Evolutionary conservation across 2,113 vertebrate species (phyloP).

Genomic region (Mirza zaza): DNA sequence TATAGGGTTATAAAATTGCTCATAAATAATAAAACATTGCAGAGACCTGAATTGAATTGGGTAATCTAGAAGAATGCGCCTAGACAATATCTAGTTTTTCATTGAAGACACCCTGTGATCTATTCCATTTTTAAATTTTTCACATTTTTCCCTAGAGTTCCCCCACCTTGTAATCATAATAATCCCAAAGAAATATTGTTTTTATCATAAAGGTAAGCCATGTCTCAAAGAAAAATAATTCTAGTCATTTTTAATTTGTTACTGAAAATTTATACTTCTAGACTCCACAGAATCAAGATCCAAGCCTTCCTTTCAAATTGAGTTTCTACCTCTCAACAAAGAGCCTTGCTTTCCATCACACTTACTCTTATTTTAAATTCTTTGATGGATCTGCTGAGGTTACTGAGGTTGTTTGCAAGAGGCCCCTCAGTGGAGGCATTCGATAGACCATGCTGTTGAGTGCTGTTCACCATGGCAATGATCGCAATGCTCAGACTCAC

Average conservation of each 20-base stretch:
- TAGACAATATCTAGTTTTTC: neutral
- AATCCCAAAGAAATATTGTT: neutral
- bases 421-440: neutral
- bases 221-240: neutral
- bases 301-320: neutral
- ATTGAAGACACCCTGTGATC: neutral
- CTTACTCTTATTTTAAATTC: constrained; percentile 47
- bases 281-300: neutral
- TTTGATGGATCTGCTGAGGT: neutral
- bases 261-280: neutral
- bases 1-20: neutral
- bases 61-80: neutral
- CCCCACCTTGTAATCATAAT: neutral
- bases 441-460: neutral
- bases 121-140: neutral
- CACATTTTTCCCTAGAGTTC: neutral
- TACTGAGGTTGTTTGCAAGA: neutral
- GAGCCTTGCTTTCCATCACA: neutral
- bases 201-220: neutral
- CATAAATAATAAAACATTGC: neutral
- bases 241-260: neutral
- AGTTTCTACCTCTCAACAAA: neutral
- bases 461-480: constrained; percentile 76
- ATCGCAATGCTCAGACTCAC: constrained; percentile 82
- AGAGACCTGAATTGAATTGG: neutral